These are phyloP conservation scores for Conomelus anceps DNA, from an alignment of 2,888 invertebrate genomes.

Conservation along the genomic window DNA sequence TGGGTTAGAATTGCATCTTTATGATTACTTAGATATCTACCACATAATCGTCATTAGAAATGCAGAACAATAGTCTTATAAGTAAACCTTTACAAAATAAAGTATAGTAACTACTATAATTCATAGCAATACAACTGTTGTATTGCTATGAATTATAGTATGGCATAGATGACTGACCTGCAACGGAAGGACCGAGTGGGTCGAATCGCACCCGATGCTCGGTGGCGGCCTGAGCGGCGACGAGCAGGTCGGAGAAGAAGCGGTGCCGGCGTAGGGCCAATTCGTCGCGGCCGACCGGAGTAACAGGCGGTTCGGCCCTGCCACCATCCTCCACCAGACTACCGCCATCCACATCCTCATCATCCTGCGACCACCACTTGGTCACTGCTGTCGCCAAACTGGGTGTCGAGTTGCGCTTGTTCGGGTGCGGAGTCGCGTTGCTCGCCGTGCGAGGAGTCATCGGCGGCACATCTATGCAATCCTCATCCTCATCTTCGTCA, in stretches of 20 bases:
- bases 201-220: conserved; percentile 71
- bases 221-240: conserved; percentile 62
- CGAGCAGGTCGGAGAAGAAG: conserved; percentile 69
- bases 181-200: conserved; percentile 60
- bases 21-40: too few species aligned
- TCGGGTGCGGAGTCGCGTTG: conserved; percentile 21
- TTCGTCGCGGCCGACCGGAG: conserved; percentile 69
- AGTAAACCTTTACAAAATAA: too few species aligned
- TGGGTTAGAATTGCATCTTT: too few species aligned
- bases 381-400: conserved; percentile 14
- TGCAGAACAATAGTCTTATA: too few species aligned
- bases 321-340: conserved; percentile 48
- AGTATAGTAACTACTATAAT: too few species aligned
- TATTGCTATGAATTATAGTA: too few species aligned
- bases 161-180: conserved; percentile 39
- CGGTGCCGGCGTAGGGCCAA: conserved; percentile 67
- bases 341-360: conserved; percentile 24
- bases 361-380: conserved; percentile 22
- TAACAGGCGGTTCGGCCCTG: conserved; percentile 62
- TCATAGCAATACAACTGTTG: too few species aligned
- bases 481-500: conserved; percentile 17
- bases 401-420: conserved; percentile 24
- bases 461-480: conserved; percentile 18
- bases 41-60: too few species aligned
- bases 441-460: conserved; percentile 24